Conservation (phyloP, 2,113 vertebrate genomes). For the Lepus americanus region DNA sequence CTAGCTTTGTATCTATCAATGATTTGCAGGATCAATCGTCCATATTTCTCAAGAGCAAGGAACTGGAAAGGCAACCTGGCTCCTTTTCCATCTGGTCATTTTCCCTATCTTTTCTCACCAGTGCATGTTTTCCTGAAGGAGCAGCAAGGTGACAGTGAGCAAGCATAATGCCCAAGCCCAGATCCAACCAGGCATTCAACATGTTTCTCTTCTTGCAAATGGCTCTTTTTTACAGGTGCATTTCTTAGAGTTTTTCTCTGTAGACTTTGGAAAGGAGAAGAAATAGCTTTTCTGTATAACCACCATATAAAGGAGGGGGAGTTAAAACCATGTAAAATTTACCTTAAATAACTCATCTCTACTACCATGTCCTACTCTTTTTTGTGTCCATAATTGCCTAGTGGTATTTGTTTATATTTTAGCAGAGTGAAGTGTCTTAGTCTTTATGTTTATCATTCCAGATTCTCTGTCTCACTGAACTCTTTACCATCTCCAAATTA, state of each 20-base stretch:
- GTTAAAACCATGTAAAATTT: neutral
- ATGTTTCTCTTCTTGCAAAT: neutral
- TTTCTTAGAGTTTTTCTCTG: neutral
- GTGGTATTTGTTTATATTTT: neutral
- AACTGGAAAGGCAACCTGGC: neutral
- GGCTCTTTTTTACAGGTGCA: neutral
- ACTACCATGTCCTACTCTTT: neutral
- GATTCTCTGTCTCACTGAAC: neutral
- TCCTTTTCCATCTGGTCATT: neutral
- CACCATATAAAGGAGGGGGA: neutral
- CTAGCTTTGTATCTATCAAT: neutral
- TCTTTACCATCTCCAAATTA: neutral
- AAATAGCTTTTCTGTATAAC: neutral
- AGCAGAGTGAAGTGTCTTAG: neutral
- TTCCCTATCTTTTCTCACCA: neutral
- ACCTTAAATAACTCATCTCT: neutral
- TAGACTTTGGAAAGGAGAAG: neutral
- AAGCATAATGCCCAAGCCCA: neutral
- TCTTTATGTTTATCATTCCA: neutral
- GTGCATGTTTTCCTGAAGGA: neutral
- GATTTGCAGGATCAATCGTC: neutral
- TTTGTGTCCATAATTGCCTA: neutral
- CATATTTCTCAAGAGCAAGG: neutral
- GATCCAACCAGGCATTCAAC: neutral
- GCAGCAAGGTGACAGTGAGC: neutral